Conservation (phyloP, 2,888 invertebrate genomes). For the Electrophaes corylata region DNA sequence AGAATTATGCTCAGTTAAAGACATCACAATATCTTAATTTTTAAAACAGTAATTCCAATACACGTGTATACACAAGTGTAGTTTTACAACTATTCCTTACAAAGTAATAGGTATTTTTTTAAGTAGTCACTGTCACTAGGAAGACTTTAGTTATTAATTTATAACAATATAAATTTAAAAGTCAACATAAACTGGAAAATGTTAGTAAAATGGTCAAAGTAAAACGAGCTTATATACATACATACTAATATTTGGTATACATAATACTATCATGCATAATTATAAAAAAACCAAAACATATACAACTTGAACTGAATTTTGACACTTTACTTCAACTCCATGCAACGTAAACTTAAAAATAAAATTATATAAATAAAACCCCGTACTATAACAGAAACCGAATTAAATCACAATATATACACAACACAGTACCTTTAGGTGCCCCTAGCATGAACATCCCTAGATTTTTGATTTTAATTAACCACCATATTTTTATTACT, state of each 20-base stretch:
- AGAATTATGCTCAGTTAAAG: neutral
- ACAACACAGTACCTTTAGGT: too few relatives aligned
- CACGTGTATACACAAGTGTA: neutral
- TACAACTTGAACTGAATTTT: conserved; percentile 17
- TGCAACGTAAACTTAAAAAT: neutral
- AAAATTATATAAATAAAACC: neutral
- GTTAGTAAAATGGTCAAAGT: conserved; percentile 1
- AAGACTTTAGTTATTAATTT: neutral
- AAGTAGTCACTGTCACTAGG: neutral
- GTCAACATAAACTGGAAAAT: neutral
- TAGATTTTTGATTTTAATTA: too few relatives aligned
- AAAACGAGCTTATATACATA: conserved; percentile 42
- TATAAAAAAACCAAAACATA: conserved; percentile 19
- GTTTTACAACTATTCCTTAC: neutral
- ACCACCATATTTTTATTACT: too few relatives aligned
- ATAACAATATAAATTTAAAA: neutral
- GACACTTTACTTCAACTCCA: conserved; percentile 17
- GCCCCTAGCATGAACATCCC: too few relatives aligned
- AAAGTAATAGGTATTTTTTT: neutral
- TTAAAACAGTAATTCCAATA: neutral
- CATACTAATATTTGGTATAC: conserved; percentile 68
- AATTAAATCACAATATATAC: too few relatives aligned
- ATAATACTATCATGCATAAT: conserved; percentile 56
- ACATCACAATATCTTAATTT: neutral
- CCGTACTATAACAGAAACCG: too few relatives aligned